Evolutionary conservation across 2,797 vertebrate genomes (phyloP).

Genomic region (Melanotaenia nigrans): DNA sequence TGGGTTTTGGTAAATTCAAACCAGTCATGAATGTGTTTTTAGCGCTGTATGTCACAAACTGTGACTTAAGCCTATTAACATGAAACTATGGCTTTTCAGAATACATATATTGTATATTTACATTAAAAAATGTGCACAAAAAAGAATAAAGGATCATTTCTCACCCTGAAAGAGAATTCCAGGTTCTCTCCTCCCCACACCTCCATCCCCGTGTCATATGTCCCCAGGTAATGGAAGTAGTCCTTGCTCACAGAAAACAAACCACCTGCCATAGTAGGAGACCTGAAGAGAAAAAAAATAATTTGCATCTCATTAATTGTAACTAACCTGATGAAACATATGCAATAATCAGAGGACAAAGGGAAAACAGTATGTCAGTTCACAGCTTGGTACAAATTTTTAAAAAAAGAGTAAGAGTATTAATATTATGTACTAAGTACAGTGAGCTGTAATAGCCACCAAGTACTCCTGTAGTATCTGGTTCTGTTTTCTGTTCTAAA

Average conservation of each 20-base stretch:
- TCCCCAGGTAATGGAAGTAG: constrained; percentile 96
- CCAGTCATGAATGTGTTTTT: constrained; percentile 21
- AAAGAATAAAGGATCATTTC: constrained; percentile 30
- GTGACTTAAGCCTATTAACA: not conserved
- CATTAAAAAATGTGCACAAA: constrained; percentile 2
- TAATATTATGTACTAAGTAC: not conserved
- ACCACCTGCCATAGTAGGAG: constrained; percentile 98
- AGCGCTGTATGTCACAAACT: not conserved
- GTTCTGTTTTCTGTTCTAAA: not conserved
- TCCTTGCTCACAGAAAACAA: constrained; percentile 93
- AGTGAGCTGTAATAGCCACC: not conserved
- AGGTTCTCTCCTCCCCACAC: constrained; percentile 99
- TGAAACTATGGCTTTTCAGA: not conserved
- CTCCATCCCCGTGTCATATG: constrained; percentile 99
- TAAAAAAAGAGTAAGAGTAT: not conserved
- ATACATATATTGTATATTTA: not conserved
- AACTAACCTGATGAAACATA: not conserved
- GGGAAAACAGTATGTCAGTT: not conserved
- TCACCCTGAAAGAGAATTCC: constrained; percentile 98
- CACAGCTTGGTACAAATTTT: not conserved
- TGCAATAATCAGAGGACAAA: not conserved
- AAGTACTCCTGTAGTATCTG: not conserved
- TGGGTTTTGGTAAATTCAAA: constrained; percentile 33
- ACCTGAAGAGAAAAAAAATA: constrained; percentile 76
- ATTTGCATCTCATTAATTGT: not conserved